Evolutionary conservation across 2,888 invertebrate species (phyloP), one percentile per base, ranked within the genome.

Genomic region (Drosophila kanekoi): DNA sequence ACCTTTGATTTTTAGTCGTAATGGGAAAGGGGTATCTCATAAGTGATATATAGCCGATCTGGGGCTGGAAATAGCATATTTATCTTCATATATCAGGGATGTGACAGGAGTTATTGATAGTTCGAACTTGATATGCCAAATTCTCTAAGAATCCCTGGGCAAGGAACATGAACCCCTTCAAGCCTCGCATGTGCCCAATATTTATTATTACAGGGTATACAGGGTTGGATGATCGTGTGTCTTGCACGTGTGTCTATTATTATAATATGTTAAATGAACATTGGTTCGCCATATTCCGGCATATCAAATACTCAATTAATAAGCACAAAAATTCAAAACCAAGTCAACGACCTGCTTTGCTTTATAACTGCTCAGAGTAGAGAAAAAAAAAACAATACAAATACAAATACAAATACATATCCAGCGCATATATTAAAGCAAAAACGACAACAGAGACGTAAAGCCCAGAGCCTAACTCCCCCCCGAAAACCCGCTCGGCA

Each of bases 271-370:
- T 49, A 43, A 28, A 28, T 58, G 47, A n/a, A 63, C 18, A 44
- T 61, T 40, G 61, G 58, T 67, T 61, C 16, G 64, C 62, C 70
- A 74, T 79, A 80, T 77, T 77, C 72, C 72, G 77, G 77, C 74
- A 88, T 90, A 91, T 90, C 90, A 88, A 90, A 90, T 91, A 89
- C 84, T 87, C 89, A 89, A 89, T 90, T 90, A 90, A 91, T 91
- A 91, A 90, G 89, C 90, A 88, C 73, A 79, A 83, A 81, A 84
- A 76, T 80, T 72, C 73, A 78, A 71, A 71, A 72, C 78, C 72
- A 82, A 80, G 90, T 90, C 89, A 90, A 90, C 83, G 90, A 90
- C 87, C 89, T 87, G 83, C 85, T 86, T 86, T 87, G 84, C 87
- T 87, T 87, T 89, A 79, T 85, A 86, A 88, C 87, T 80, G 84